A percentile compares a stretch with the other conserved stretches of the same genome.
Evolutionary conservation across 2,888 invertebrate species (phyloP).

Genomic region (Drosophila robusta): DNA sequence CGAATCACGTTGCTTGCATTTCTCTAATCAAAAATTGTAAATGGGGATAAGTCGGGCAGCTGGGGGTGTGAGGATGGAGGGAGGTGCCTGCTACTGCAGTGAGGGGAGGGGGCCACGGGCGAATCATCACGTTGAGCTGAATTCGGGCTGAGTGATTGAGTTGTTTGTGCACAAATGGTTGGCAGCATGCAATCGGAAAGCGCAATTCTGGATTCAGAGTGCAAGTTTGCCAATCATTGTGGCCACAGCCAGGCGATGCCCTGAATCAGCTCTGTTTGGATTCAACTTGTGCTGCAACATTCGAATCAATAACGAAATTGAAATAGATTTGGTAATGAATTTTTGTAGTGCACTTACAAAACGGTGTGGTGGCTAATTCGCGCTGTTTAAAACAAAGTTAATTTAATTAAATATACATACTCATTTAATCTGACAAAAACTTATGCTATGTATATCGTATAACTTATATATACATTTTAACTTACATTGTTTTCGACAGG

Average conservation of each 20-base stretch:
- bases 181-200: conserved; percentile 55
- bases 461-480: too few relatives aligned
- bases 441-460: too few relatives aligned
- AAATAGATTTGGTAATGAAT: conserved; percentile 46
- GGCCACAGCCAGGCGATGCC: conserved; percentile 37
- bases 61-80: not conserved
- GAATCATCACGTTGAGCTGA: conserved; percentile 32
- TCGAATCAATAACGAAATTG: conserved; percentile 47
- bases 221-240: conserved; percentile 47
- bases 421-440: too few relatives aligned
- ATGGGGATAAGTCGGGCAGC: conserved; percentile 49
- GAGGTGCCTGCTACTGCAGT: too few relatives aligned
- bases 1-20: conserved; percentile 65
- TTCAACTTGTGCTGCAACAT: conserved; percentile 19
- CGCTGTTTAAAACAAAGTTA: not conserved
- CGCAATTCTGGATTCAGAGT: conserved; percentile 40
- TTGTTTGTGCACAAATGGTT: conserved; percentile 71
- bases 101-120: not conserved
- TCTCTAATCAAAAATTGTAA: conserved; percentile 77
- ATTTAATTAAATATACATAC: conserved; percentile 8
- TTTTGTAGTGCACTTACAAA: not conserved
- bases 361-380: not conserved
- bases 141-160: conserved; percentile 70
- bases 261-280: conserved; percentile 42
- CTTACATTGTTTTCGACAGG: conserved; percentile 86